A percentile compares a stretch with the other conserved stretches of the same genome.
Conservation (phyloP, 1,140 invertebrate genomes). For the Oryctes rhinoceros region DNA sequence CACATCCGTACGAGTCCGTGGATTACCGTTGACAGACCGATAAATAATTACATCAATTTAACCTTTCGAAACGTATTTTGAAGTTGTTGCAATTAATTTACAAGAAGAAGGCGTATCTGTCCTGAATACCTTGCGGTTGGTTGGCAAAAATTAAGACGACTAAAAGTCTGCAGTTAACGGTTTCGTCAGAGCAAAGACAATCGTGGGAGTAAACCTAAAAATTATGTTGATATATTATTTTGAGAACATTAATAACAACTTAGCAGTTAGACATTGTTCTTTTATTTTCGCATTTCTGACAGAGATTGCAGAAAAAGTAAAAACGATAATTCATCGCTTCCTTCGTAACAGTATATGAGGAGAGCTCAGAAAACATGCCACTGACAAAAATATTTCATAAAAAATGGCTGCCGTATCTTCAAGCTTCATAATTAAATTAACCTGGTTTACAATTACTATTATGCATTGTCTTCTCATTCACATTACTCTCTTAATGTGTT, state of each 20-base stretch:
- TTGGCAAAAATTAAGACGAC: conserved; percentile 25
- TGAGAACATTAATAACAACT: background rate
- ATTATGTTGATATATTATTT: conserved; percentile 21
- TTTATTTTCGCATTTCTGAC: background rate
- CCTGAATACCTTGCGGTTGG: conserved; percentile 22
- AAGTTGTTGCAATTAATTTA: conserved; percentile 16
- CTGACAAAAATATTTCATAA: background rate
- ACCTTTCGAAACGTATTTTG: conserved; percentile 2
- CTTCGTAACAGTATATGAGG: background rate
- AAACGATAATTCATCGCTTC: conserved; percentile 4
- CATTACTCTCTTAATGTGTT: background rate
- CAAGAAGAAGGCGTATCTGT: conserved; percentile 22
- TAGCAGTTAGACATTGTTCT: background rate
- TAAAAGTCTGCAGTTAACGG: conserved; percentile 20
- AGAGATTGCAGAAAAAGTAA: background rate
- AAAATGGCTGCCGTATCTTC: background rate
- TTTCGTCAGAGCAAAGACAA: conserved; percentile 31
- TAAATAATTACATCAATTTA: conserved; percentile 17
- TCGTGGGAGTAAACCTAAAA: conserved; percentile 31
- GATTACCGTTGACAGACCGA: no score
- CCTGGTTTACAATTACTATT: background rate
- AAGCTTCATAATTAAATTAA: conserved; percentile 19
- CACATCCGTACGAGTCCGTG: no score
- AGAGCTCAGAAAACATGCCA: background rate
- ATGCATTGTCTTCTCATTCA: background rate